Evolutionary conservation across 2,888 invertebrate species (phyloP), one percentile per base, ranked within the genome.

Genomic region (Mesorhabditis sp.): DNA sequence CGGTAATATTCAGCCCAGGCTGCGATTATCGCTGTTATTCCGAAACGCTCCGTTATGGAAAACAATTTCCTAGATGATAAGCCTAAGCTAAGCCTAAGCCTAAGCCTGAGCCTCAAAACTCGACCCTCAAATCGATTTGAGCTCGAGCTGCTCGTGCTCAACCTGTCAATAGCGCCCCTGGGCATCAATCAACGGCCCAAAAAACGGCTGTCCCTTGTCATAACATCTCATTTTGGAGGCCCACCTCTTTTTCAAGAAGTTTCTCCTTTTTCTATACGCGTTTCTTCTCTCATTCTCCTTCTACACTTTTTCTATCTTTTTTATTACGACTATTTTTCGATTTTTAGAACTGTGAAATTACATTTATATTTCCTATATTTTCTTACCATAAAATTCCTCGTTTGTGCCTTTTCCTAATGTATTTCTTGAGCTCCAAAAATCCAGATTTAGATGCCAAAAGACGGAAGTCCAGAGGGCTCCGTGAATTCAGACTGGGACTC

Each of bases 401-500:
- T 62, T 62, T 62, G 6, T 62, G n/a, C 15, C 6, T 7, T n/a
- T 62, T 65, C 5, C 5, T 65, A 41, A 65, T 41, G 13, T 65
- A 10, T 10, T n/a, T 65, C 7, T 65, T 65, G 13, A 50, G 7
- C n/a, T 50, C 2, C 58, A 50, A 50, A 50, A 13, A 50, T 50
- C n/a, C 58, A 50, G 1, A 50, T 50, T 50, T 2, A 10, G 58
- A 50, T 50, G 58, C n/a, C 58, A 13, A 10, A 50, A 50, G 58
- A 62, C 15, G 63, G 41, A 6, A 28, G 63, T 7, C 63, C 6
- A 15, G 63, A 28, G 41, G n/a, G 28, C 42, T 76, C 76, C 67
- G 67, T 75, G 64, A 74, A 71, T 69, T 76, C 76, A 62, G 76
- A 76, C 63, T 76, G 76, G 76, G 76, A 76, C 62, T 50, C 58